Percentiles rank a stretch among this genome's conserved stretches.
phyloP scores from a whole-genome alignment of 2,113 vertebrate species.

The Austrofundulus limnaeus region DNA sequence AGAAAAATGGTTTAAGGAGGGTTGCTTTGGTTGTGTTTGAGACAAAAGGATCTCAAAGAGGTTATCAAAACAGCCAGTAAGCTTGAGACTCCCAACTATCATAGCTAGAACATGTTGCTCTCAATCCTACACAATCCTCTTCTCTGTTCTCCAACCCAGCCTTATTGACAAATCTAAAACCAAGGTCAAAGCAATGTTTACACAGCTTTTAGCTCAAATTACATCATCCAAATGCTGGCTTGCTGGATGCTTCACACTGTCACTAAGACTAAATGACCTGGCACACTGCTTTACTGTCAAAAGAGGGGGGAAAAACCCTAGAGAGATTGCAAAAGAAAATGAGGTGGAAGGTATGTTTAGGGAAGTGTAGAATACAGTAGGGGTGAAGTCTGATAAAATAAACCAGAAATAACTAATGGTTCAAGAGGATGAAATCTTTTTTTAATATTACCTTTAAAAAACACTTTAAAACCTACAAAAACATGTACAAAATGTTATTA shows the following conservation, averaged over 20 bases:
- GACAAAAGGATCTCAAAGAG: conserved; percentile 40
- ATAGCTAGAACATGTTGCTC: conserved; percentile 55
- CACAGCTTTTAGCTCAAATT: conserved; percentile 77
- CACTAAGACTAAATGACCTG: conserved; percentile 59
- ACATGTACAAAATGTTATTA: conserved; percentile 28
- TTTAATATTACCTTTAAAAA: conserved; percentile 24
- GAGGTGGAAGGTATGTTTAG: neutral
- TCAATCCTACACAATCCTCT: conserved; percentile 70
- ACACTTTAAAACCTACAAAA: conserved; percentile 14
- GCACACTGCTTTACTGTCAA: conserved; percentile 42
- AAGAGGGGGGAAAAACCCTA: conserved; percentile 42
- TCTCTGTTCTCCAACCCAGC: conserved; percentile 65
- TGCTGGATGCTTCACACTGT: conserved; percentile 53
- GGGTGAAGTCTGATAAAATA: conserved; percentile 1
- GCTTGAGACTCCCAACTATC: conserved; percentile 63
- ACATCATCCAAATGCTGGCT: conserved; percentile 72
- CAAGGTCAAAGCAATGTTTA: conserved; percentile 77
- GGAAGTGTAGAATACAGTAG: neutral
- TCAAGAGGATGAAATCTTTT: conserved; percentile 12
- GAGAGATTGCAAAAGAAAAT: conserved; percentile 23
- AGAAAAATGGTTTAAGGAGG: conserved; percentile 40
- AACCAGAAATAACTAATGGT: conserved; percentile 10
- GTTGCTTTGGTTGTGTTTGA: conserved; percentile 56
- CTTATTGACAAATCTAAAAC: conserved; percentile 75
- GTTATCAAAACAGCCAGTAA: conserved; percentile 62